A percentile compares a stretch with the other conserved stretches of the same genome.
Conservation (phyloP, 2,113 vertebrate genomes). For the Rhineura floridana region DNA sequence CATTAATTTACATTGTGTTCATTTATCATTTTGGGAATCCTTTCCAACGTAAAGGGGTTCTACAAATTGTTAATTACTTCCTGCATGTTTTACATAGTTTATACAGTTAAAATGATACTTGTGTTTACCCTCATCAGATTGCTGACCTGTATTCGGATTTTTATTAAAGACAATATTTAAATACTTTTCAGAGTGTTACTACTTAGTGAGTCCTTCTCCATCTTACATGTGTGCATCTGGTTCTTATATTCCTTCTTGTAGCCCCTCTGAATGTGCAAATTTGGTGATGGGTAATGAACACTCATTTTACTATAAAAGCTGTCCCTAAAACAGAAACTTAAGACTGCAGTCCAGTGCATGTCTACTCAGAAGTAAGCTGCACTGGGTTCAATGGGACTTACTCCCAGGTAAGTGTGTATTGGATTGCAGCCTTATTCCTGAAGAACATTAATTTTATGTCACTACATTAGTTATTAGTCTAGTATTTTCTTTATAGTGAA, state of each 20-base stretch:
- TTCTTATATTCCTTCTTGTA: background rate
- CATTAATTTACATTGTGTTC: background rate
- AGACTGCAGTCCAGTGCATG: too few relatives aligned
- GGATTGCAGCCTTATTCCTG: too few relatives aligned
- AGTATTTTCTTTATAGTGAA: constrained; percentile 5
- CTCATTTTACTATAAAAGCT: background rate
- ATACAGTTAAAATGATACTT: background rate
- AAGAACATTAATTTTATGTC: background rate
- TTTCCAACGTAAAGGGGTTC: background rate
- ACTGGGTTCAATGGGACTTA: too few relatives aligned
- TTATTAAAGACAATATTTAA: background rate
- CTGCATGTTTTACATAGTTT: background rate
- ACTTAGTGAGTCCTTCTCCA: background rate
- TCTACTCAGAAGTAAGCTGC: too few relatives aligned
- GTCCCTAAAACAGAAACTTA: background rate
- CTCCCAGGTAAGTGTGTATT: too few relatives aligned
- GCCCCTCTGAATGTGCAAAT: background rate
- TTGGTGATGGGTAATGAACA: background rate
- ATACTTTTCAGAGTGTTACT: background rate
- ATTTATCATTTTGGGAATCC: background rate
- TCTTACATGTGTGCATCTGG: background rate
- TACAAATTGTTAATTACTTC: background rate
- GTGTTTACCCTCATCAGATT: background rate
- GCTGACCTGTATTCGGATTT: background rate
- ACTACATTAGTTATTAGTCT: background rate